Percentiles rank a stretch among this genome's conserved stretches.
These are phyloP conservation scores for Globodera rostochiensis DNA, from an alignment of 1,140 invertebrate genomes.

Conservation along the genomic window DNA sequence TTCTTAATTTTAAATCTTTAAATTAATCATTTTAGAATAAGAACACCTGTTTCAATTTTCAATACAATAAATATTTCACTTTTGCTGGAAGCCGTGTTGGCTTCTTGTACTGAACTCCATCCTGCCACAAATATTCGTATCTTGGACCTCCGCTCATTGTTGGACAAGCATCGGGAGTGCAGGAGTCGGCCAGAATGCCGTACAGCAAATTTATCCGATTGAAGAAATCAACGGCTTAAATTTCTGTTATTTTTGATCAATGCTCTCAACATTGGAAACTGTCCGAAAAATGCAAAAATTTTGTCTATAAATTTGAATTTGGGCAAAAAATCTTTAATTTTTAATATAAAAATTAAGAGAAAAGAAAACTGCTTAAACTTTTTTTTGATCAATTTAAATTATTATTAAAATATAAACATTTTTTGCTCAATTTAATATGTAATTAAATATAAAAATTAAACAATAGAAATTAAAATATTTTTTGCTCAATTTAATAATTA, in stretches of 20 bases:
- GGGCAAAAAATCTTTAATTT: too few relatives aligned
- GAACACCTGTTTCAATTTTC: too few relatives aligned
- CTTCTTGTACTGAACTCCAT: constrained; percentile 81
- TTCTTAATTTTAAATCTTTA: too few relatives aligned
- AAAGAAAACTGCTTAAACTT: too few relatives aligned
- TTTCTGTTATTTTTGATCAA: constrained; percentile 39
- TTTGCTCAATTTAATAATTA: constrained; percentile 11
- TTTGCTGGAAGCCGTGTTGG: constrained; percentile 84
- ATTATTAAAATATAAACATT: too few relatives aligned
- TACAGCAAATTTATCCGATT: constrained; percentile 88
- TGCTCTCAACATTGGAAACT: not conserved
- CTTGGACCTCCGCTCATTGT: constrained; percentile 83
- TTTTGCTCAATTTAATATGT: too few relatives aligned
- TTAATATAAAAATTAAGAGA: not conserved
- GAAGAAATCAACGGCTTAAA: constrained; percentile 89
- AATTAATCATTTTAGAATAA: too few relatives aligned
- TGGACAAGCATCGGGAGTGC: constrained; percentile 82
- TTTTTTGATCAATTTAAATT: constrained; percentile 1
- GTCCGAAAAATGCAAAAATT: too few relatives aligned
- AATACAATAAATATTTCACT: not conserved
- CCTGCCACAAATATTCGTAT: constrained; percentile 92
- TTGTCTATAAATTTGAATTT: too few relatives aligned
- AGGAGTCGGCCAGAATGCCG: constrained; percentile 85
- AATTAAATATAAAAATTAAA: too few relatives aligned
- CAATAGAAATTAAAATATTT: too few relatives aligned